A percentile compares a stretch with the other conserved stretches of the same genome.
Evolutionary conservation across 2,797 vertebrate genomes (phyloP).

Genomic region (Phaenicophaeus curvirostris): DNA sequence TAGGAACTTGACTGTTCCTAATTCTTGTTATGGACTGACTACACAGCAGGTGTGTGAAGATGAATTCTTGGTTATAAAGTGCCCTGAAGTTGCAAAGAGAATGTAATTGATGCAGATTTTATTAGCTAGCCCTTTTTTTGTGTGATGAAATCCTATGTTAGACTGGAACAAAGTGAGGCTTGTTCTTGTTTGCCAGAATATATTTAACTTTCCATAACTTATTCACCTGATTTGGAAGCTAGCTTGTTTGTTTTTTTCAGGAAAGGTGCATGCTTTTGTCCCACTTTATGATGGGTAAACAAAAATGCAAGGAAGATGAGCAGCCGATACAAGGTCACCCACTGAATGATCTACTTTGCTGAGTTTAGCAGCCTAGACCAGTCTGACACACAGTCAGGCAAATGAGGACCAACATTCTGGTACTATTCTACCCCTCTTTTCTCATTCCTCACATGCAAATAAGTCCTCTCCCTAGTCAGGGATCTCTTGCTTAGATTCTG

Average conservation of each 20-base stretch:
- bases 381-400: background rate
- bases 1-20: background rate
- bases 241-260: background rate
- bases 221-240: background rate
- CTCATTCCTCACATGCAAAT: background rate
- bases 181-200: background rate
- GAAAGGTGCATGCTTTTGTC: slow-evolving; percentile 13
- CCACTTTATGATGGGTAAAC: background rate
- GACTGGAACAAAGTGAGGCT: background rate
- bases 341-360: background rate
- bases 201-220: slow-evolving; percentile 42
- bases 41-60: background rate
- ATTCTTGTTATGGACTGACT: background rate
- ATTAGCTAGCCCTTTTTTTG: background rate
- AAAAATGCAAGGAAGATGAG: background rate
- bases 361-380: background rate
- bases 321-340: background rate
- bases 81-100: background rate
- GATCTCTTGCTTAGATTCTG: background rate
- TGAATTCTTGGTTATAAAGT: background rate
- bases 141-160: background rate
- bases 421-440: background rate
- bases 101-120: background rate
- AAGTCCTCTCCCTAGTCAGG: background rate
- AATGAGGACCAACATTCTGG: background rate